Percentiles rank a stretch among this genome's conserved stretches.
phyloP scores from a whole-genome alignment of 2,113 vertebrate genomes.

The Syrrhaptes paradoxus region DNA sequence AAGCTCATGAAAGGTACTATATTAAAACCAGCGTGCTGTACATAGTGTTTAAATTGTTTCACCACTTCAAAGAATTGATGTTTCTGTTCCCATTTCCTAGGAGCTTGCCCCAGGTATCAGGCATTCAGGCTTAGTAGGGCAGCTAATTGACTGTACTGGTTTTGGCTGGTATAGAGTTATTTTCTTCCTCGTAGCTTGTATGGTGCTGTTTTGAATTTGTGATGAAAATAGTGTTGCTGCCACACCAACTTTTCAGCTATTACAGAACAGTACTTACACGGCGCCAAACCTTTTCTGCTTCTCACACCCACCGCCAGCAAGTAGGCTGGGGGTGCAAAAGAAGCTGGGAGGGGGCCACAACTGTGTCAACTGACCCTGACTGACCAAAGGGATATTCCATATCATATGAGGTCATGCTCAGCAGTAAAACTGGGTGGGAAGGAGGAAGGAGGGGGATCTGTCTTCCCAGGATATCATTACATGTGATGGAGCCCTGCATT shows the following conservation, averaged over 20 bases:
- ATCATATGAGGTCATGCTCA: not conserved
- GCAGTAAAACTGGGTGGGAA: not conserved
- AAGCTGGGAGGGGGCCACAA: not conserved
- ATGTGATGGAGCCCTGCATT: too few species aligned
- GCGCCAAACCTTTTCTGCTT: not conserved
- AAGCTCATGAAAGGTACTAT: not conserved
- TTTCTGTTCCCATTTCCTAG: not conserved
- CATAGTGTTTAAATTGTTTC: not conserved
- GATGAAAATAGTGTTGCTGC: not conserved
- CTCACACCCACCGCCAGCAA: fast-evolving
- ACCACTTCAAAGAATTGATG: not conserved
- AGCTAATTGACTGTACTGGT: not conserved
- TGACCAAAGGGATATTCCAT: not conserved
- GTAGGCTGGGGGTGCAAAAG: not conserved
- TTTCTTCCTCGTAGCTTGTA: not conserved
- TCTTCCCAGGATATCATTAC: too few species aligned
- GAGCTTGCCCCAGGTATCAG: not conserved
- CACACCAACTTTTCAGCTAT: not conserved
- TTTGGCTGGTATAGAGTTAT: not conserved
- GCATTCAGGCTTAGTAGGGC: not conserved
- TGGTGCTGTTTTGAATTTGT: not conserved
- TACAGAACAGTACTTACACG: not conserved
- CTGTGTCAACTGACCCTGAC: not conserved
- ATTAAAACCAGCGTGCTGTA: not conserved
- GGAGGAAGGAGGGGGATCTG: not conserved